phyloP scores from a whole-genome alignment of 2,888 invertebrate genomes.

The Lingula anatina region DNA sequence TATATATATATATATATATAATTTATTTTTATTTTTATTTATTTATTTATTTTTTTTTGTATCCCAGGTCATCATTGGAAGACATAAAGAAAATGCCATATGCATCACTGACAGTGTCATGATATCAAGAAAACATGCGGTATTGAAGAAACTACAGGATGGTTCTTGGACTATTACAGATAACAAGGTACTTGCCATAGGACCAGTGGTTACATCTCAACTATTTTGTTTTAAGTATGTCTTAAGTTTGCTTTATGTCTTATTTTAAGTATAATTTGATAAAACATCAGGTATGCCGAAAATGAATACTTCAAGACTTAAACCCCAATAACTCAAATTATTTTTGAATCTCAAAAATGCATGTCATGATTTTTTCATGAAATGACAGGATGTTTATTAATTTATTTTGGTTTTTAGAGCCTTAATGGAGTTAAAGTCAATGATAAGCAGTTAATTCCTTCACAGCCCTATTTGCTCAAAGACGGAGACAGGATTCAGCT shows the following conservation, averaged over 20 bases:
- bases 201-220: no score
- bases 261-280: background rate
- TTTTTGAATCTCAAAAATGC: no score
- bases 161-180: constrained; percentile 34
- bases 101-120: constrained; percentile 21
- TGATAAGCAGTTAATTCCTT: constrained; percentile 22
- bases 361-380: no score
- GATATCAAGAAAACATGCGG: constrained; percentile 41
- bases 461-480: constrained; percentile 14
- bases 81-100: constrained; percentile 31
- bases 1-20: no score
- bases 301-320: background rate
- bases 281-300: background rate
- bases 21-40: no score
- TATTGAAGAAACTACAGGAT: constrained; percentile 23
- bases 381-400: no score
- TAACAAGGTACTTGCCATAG: no score
- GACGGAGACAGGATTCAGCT: constrained; percentile 37
- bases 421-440: constrained; percentile 40
- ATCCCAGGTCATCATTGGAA: constrained; percentile 35
- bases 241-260: background rate
- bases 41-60: no score
- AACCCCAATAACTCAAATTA: no score
- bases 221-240: no score
- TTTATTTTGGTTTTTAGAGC: constrained; percentile 20